Conservation (phyloP, 2,888 invertebrate species). For the Harpalus rufipes region DNA sequence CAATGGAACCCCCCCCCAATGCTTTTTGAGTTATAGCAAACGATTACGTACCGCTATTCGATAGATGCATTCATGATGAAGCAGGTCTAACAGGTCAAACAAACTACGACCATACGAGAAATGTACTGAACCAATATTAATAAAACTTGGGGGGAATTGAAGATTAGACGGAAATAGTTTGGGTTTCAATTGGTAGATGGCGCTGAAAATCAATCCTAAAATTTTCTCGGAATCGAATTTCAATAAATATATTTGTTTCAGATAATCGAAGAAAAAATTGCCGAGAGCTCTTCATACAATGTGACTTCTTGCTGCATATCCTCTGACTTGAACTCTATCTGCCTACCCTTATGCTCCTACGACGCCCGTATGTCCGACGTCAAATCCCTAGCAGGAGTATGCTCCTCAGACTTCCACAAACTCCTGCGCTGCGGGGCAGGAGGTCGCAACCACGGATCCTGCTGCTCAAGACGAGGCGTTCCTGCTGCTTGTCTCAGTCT, state of each 20-base stretch:
- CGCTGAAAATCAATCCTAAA: too few species aligned
- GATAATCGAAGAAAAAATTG: conserved; percentile 81
- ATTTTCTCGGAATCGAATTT: too few species aligned
- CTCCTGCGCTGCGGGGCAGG: conserved; percentile 82
- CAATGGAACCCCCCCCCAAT: too few species aligned
- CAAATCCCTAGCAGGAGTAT: conserved; percentile 85
- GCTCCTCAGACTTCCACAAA: conserved; percentile 88
- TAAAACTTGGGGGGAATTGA: too few species aligned
- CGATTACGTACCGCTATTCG: too few species aligned
- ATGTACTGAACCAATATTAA: too few species aligned
- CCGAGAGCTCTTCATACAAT: conserved; percentile 84
- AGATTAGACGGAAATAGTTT: too few species aligned
- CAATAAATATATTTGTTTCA: conserved; percentile 70
- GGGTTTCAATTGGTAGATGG: too few species aligned
- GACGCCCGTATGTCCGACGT: conserved; percentile 91
- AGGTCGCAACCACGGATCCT: conserved; percentile 87
- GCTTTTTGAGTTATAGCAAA: too few species aligned
- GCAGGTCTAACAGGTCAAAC: too few species aligned
- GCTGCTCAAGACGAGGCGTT: conserved; percentile 87
- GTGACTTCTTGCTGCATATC: conserved; percentile 88
- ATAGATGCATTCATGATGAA: too few species aligned
- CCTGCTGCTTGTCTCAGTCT: conserved; percentile 84
- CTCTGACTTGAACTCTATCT: conserved; percentile 84
- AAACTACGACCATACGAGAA: too few species aligned
- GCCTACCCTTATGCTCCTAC: conserved; percentile 89